Evolutionary conservation across 2,113 vertebrate genomes (phyloP), one percentile per base, ranked within the genome.

Genomic region (Leucopsar rothschildi): DNA sequence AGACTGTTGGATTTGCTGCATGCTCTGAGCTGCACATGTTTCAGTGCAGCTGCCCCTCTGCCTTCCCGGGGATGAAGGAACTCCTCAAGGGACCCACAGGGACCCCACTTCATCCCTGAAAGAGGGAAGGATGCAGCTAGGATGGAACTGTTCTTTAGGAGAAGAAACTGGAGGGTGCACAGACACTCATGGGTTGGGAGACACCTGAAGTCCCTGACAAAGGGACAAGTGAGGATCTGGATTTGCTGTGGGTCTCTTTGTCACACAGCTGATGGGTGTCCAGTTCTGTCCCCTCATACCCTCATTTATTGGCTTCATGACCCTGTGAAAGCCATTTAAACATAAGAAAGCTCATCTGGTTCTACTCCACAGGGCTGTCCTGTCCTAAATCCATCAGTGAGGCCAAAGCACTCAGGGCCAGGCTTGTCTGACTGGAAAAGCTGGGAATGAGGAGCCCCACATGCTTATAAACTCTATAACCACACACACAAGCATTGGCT

Each of bases 261-360:
- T n/a, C 60, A 56, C 28, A 65, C 15, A 75, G 31, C 23, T 31
- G 37, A 70, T 39, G 12, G 9, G 9, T 33, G 15, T 15, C 35
- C 23, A 12, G 4, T 12, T 66, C 25, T 37, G 9, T 23, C 6
- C 5, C 33, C 4, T 13, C 16, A 4, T 1, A 8, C 1, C 11
- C 13, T 22, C 8, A 1, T 63, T 64, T 55, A 52, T 24, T 37
- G n/a, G 6, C 20, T 75, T 66, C 42, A 18, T 47, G 6, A 63
- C 3, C 9, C 24, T 50, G 27, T 44, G n/a, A 70, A 82, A 20
- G 5, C 2, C 3, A 27, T 60, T 76, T 72, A 47, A 90, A 31
- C 10, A 10, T 5, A 42, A 44, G 21, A 12, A 65, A 4, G 11
- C 9, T 73, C n/a, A 16, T 28, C 31, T 24, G 28, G 33, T n/a